These are phyloP conservation scores for Sinocyclocheilus grahami DNA, from an alignment of 2,113 vertebrate species.

Conservation along the genomic window DNA sequence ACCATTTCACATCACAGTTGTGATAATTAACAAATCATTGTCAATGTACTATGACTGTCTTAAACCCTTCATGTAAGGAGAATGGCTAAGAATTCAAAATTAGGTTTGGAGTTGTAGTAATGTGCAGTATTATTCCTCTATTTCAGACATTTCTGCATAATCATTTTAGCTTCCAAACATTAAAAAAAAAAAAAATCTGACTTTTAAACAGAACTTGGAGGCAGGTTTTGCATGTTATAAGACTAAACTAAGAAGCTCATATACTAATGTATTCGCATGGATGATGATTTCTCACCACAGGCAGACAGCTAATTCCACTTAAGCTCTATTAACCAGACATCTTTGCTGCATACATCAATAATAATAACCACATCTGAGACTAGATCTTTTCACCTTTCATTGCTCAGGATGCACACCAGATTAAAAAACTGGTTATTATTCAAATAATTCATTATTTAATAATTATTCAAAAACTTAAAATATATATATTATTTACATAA, in stretches of 20 bases:
- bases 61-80: not conserved
- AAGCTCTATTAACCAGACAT: conserved; percentile 32
- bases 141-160: not conserved
- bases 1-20: not conserved
- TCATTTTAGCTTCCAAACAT: not conserved
- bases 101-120: not conserved
- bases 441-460: not conserved
- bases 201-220: not conserved
- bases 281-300: not conserved
- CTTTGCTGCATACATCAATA: conserved; percentile 17
- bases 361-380: conserved; percentile 27
- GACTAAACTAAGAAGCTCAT: not conserved
- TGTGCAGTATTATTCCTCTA: not conserved
- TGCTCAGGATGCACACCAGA: not conserved
- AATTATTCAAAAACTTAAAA: too few species aligned
- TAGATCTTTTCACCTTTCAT: conserved; percentile 8
- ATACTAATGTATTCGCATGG: not conserved
- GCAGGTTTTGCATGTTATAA: not conserved
- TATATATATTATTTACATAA: too few species aligned
- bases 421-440: not conserved
- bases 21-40: conserved; percentile 6
- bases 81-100: not conserved
- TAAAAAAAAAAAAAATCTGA: not conserved
- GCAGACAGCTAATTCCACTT: conserved; percentile 21
- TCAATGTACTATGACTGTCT: not conserved